Evolutionary conservation across 2,113 vertebrate species (phyloP), one percentile per base, ranked within the genome.

Genomic region (Pogonocichla stellata): DNA sequence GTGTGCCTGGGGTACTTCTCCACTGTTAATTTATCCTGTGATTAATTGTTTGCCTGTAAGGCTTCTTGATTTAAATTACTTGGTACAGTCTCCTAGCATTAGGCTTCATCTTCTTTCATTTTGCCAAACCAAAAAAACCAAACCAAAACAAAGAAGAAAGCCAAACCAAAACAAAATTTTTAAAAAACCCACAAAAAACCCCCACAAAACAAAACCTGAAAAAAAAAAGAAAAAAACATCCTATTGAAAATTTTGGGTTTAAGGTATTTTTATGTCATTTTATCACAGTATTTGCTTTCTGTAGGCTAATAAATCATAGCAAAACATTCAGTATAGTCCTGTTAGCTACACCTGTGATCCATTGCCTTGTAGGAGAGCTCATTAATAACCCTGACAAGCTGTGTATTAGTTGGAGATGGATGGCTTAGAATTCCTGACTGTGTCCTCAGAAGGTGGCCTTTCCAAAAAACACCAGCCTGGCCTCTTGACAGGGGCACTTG

Each of bases 341-440:
- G 61, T 86, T 93, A 77, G 79, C 91, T 61, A 71, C 54, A 50
- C 77, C 88, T 94, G 80, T 92, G 95, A 87, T 95, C 47, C 43
- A 84, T 94, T 90, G 81, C 81, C n/a, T 86, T 67, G 91, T 53
- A 77, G 56, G 28, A 90, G 73, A 90, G 50, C 80, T 96, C 78
- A 14, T 97, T 92, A 95, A 86, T 93, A 95, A 95, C 95, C 45
- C 48, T 83, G 70, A 43, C 95, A 92, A 90, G 80, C 93, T 90
- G 90, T 86, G 51, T 96, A 33, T 90, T 86, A 12, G 28, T 29
- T 81, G 88, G 66, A 92, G 81, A 85, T 56, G 81, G 48, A 94
- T 90, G n/a, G 69, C 65, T 81, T 45, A 42, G 58, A 47, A 81
- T 86, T 61, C 91, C 90, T 91, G 58, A 61, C 67, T 2, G 4